Base-by-base conservation (phyloP, 1,140 invertebrate species). In the Drosophila triauraria region DNA sequence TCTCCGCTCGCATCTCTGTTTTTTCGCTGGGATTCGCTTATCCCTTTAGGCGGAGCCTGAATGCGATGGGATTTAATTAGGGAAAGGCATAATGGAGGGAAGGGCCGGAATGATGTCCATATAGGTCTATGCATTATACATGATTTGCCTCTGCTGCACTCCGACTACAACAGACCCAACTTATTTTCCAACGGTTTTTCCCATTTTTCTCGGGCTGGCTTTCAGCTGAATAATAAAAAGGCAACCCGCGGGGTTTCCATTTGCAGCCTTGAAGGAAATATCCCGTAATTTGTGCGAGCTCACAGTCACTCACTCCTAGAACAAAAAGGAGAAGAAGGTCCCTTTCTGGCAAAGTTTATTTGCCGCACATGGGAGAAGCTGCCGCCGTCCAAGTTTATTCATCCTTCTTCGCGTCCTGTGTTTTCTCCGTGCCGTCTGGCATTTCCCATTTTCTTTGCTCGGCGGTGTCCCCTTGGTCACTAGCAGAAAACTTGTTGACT, bases 291-390 rank as follows among this genome's bases (percentile, higher is more conserved):
- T 74, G 48, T 62, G 53, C 46, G 44, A 67, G 7, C 44, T 46
- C 65, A 58, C 42, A 50, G 65, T 56, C 23, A 30, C 59, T 63
- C 62, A 23, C 60, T 65, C 35, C 67, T 72, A 30, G 25, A 43
- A 35, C 10, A 30, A 10, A 47, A 38, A 42, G 17, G 38, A 50
- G 64, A 35, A 20, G 50, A 40, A 40, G 51, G 51, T 61, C 57
- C 35, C 38, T 56, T 77, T 77, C 51, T 38, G 76, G 50, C 42
- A 71, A 72, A 80, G 69, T 81, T 87, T 80, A 83, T 80, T 72
- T 54, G 53, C 63, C 68, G 72, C 77, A 75, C 71, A 74, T 82
- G 72, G 78, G 65, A 70, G 75, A 70, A 79, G 75, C 79, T 71
- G 64, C 54, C 71, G 64, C 54, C 67, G 67, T 54, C 43, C 30